Percentiles rank a stretch among this genome's conserved stretches.
Conservation (phyloP, 2,888 invertebrate genomes). For the Leptarthrus brevirostris region DNA sequence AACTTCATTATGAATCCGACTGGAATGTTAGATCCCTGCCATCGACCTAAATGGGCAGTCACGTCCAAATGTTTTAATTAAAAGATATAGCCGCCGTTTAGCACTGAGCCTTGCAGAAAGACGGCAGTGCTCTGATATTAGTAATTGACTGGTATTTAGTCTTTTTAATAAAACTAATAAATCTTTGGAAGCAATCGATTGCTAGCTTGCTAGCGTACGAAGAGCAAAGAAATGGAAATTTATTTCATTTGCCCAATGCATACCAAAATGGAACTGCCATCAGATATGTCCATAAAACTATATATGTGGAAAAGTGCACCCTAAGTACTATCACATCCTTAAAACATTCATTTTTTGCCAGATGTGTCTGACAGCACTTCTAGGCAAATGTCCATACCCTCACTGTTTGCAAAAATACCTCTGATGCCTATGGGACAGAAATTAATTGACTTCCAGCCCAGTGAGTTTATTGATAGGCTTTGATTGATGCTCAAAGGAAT, state of each 20-base stretch:
- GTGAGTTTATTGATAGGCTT: constrained; percentile 52
- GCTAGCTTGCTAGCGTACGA: not conserved
- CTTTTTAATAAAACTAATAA: constrained; percentile 26
- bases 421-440: constrained; percentile 47
- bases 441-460: constrained; percentile 52
- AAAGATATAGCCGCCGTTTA: constrained; percentile 36
- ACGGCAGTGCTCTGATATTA: constrained; percentile 27
- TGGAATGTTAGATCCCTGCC: not conserved
- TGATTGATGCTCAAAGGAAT: constrained; percentile 51
- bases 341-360: not conserved
- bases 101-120: not conserved
- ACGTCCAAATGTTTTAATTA: constrained; percentile 41
- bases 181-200: not conserved
- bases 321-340: not conserved
- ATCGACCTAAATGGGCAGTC: not conserved
- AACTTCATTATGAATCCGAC: too few relatives aligned
- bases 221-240: not conserved
- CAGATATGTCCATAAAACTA: too few relatives aligned
- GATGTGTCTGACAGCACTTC: constrained; percentile 14
- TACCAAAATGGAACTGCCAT: not conserved
- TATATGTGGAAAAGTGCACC: too few relatives aligned
- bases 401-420: constrained; percentile 26
- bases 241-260: not conserved
- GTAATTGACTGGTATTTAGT: constrained; percentile 22
- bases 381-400: not conserved